Evolutionary conservation across 2,797 vertebrate species (phyloP).

Genomic region (Pogonophryne albipinna): DNA sequence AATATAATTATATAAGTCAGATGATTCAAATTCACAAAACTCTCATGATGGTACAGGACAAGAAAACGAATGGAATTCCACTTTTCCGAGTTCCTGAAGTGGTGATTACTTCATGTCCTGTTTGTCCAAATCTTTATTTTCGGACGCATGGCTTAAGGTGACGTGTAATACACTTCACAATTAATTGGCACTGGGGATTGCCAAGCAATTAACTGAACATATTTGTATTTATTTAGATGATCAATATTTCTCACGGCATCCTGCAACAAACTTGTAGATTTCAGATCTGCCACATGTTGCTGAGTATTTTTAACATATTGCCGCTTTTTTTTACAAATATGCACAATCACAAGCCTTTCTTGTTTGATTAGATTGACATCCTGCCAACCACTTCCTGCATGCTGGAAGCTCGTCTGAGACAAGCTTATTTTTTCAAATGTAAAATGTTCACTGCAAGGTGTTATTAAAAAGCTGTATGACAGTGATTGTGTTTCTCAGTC

Average conservation of each 20-base stretch:
- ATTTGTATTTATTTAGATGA: not conserved
- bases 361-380: constrained; percentile 50
- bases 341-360: constrained; percentile 8
- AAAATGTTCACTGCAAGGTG: constrained; percentile 27
- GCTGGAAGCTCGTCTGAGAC: constrained; percentile 23
- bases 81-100: constrained; percentile 60
- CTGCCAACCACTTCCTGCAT: constrained; percentile 39
- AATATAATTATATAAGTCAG: constrained; percentile 86
- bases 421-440: constrained; percentile 30
- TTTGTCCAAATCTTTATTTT: constrained; percentile 30
- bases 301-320: constrained; percentile 4
- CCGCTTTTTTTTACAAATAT: constrained; percentile 16
- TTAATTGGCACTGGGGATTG: not conserved
- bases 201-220: not conserved
- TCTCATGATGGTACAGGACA: constrained; percentile 71
- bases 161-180: constrained; percentile 12
- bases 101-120: constrained; percentile 52
- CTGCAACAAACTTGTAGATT: not conserved
- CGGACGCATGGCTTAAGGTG: not conserved
- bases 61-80: constrained; percentile 70
- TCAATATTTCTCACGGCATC: not conserved
- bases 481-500: not conserved
- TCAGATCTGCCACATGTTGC: not conserved
- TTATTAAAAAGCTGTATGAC: constrained; percentile 32
- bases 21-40: constrained; percentile 81